A percentile compares a stretch with the other conserved stretches of the same genome.
phyloP scores from a whole-genome alignment of 2,797 vertebrate genomes.

The Anguilla obscura region DNA sequence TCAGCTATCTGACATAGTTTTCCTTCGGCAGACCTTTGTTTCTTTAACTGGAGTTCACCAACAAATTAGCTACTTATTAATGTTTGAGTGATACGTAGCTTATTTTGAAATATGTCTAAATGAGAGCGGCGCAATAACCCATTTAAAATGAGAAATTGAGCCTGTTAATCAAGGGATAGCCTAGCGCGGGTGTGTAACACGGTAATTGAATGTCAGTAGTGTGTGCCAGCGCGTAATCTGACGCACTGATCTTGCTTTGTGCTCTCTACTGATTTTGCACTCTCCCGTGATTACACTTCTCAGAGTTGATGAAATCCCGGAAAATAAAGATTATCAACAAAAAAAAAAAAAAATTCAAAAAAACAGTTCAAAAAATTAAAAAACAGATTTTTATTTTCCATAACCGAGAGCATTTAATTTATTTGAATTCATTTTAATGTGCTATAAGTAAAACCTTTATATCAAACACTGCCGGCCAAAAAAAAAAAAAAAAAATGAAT shows the following conservation, averaged over 20 bases:
- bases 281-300: background rate
- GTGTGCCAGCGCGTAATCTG: background rate
- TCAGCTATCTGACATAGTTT: conserved; percentile 25
- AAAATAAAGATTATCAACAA: background rate
- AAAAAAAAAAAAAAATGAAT: conserved; percentile 44
- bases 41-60: conserved; percentile 57
- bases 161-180: conserved; percentile 68
- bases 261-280: background rate
- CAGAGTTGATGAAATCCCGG: background rate
- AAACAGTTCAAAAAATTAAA: background rate
- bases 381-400: background rate
- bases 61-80: conserved; percentile 68
- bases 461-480: conserved; percentile 43
- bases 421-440: background rate
- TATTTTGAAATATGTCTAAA: conserved; percentile 77
- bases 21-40: conserved; percentile 55
- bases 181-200: conserved; percentile 42
- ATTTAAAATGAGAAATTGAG: conserved; percentile 64
- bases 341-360: background rate
- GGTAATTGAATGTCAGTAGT: conserved; percentile 1
- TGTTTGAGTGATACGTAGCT: conserved; percentile 56
- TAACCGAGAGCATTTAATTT: background rate
- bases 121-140: conserved; percentile 63
- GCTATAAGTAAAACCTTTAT: conserved; percentile 51
- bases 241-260: conserved; percentile 1